These are phyloP conservation scores for Gryllus bimaculatus DNA, from an alignment of 1,140 invertebrate species.

Conservation along the genomic window DNA sequence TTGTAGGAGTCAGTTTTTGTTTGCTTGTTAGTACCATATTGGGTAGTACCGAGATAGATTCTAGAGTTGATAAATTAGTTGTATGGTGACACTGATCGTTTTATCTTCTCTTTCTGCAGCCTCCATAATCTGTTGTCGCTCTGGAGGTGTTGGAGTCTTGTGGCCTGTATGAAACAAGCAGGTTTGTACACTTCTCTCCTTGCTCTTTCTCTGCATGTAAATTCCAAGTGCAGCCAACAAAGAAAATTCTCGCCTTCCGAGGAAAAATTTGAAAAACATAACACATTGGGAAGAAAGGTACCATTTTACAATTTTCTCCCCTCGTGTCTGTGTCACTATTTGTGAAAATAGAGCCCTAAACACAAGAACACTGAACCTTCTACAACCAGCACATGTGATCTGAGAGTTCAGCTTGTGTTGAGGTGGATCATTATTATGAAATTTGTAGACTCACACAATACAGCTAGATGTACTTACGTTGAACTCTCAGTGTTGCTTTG, in stretches of 20 bases:
- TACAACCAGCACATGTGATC: not conserved
- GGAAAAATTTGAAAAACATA: conserved; percentile 3
- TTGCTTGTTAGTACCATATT: no score
- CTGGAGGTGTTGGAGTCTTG: not conserved
- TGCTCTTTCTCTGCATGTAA: conserved; percentile 22
- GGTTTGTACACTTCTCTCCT: conserved; percentile 27
- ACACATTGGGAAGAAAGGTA: conserved; percentile 8
- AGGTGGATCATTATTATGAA: not conserved
- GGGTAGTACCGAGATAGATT: no score
- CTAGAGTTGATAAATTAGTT: no score
- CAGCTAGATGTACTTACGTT: conserved; percentile 10
- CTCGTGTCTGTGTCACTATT: conserved; percentile 12
- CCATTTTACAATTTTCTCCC: conserved; percentile 13
- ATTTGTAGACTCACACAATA: not conserved
- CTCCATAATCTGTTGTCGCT: conserved; percentile 10
- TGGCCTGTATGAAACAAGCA: conserved; percentile 12
- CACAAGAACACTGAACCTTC: not conserved
- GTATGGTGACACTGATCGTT: conserved; percentile 1
- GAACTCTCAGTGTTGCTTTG: conserved; percentile 16
- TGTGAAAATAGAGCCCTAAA: conserved; percentile 6
- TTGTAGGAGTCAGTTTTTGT: not conserved
- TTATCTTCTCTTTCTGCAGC: conserved; percentile 12
- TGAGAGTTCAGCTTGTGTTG: not conserved
- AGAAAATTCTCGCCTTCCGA: conserved; percentile 15
- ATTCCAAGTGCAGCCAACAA: conserved; percentile 13